phyloP scores from a whole-genome alignment of 2,888 invertebrate species.

The Machimus atricapillus region DNA sequence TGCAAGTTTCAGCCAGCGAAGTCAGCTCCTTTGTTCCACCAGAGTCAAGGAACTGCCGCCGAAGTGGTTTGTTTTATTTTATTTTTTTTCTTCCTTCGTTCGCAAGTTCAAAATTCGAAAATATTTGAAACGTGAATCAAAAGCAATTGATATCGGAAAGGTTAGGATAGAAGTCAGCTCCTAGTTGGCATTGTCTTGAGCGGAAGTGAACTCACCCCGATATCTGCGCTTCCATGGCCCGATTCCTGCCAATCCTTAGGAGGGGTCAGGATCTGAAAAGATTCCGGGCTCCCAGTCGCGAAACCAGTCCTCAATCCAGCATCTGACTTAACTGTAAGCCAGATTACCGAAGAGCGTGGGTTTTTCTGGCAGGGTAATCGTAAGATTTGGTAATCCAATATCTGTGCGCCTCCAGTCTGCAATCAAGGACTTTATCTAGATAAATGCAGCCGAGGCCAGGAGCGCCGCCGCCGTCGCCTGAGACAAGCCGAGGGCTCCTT shows the following conservation, averaged over 20 bases:
- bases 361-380: conserved; percentile 17
- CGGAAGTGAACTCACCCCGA: conserved; percentile 11
- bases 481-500: background rate
- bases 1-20: background rate
- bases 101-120: conserved; percentile 20
- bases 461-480: background rate
- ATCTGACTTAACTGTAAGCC: conserved; percentile 47
- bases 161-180: conserved; percentile 11
- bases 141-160: conserved; percentile 24
- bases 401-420: conserved; percentile 38
- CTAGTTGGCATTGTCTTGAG: background rate
- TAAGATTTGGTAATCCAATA: conserved; percentile 43
- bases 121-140: conserved; percentile 8
- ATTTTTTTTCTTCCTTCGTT: background rate
- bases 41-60: conserved; percentile 21
- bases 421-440: conserved; percentile 41
- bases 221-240: background rate
- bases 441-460: conserved; percentile 42
- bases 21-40: conserved; percentile 6
- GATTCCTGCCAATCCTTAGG: background rate
- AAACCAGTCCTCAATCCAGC: background rate
- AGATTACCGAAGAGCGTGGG: background rate
- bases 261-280: conserved; percentile 23
- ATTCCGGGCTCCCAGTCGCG: background rate
- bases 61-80: background rate